These are phyloP conservation scores for Cryptocheilus praepositus DNA, from an alignment of 2,888 invertebrate species.

Conservation along the genomic window DNA sequence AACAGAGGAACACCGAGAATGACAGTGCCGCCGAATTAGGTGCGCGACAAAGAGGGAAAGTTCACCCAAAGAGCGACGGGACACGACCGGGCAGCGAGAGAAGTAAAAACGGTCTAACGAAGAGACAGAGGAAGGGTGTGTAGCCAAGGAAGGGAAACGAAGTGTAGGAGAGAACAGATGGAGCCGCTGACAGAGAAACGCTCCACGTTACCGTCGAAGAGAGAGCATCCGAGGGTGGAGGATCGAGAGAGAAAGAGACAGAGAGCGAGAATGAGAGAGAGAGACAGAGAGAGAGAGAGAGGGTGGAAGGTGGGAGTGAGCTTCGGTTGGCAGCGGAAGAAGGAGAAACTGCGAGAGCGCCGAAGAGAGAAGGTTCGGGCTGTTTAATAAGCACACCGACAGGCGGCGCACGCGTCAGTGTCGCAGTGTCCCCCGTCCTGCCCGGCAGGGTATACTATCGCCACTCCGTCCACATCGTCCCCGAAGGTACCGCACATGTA, in stretches of 20 bases:
- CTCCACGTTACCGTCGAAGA: background rate
- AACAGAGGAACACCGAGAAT: no score
- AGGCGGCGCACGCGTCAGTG: constrained; percentile 67
- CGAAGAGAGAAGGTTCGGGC: constrained; percentile 29
- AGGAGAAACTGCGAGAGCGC: constrained; percentile 7
- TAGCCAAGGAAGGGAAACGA: background rate
- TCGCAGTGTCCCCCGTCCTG: constrained; percentile 68
- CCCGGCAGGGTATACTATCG: constrained; percentile 61
- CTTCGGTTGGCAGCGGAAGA: constrained; percentile 13
- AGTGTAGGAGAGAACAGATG: background rate
- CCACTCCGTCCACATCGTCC: constrained; percentile 65
- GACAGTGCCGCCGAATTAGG: no score
- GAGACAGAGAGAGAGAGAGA: constrained; percentile 4
- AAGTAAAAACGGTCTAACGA: background rate
- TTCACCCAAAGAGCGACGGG: background rate
- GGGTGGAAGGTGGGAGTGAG: constrained; percentile 7
- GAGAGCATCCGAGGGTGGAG: background rate
- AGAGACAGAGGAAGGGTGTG: constrained; percentile 4
- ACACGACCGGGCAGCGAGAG: background rate
- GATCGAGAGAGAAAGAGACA: constrained; percentile 2
- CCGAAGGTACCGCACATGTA: constrained; percentile 50
- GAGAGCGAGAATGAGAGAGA: constrained; percentile 2
- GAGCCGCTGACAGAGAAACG: background rate
- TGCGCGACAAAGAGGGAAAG: background rate
- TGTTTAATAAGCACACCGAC: constrained; percentile 49